Conservation (phyloP, 2,113 vertebrate genomes). For the pig (Sus scrofa) region T2T-Sscrofa CM000816.6:49563001-49563500, state of each 20-base stretch:
- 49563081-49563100: background rate
- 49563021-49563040: no score
- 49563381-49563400: background rate
- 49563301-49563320: background rate
- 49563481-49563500: constrained; percentile 25
- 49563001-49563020: no score
- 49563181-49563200: background rate
- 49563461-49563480: background rate
- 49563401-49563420: background rate
- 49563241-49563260: background rate
- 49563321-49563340: background rate
- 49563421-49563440: background rate
- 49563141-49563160: background rate
- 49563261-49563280: background rate
- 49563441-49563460: background rate
- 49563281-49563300: background rate
- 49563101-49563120: background rate
- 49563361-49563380: background rate
- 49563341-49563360: background rate
- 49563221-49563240: background rate
- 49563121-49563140: background rate
- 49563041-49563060: no score
- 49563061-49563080: background rate
- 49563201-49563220: background rate
- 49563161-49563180: background rate